A percentile compares a stretch with the other conserved stretches of the same genome.
These are phyloP conservation scores for Ctenomys sociabilis DNA, from an alignment of 2,113 vertebrate species.

Conservation along the genomic window DNA sequence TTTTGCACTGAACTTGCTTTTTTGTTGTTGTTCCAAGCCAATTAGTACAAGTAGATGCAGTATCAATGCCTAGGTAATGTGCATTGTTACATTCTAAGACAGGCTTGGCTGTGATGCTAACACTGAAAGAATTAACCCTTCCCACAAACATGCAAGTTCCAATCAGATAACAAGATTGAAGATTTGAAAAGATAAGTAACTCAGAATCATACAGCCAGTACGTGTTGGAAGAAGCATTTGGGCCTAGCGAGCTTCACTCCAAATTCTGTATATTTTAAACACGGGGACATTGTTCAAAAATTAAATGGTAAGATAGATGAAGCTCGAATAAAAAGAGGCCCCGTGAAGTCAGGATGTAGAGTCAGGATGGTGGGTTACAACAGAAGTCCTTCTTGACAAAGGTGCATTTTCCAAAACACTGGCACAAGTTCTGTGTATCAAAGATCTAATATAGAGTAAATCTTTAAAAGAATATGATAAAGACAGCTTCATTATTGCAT, in stretches of 20 bases:
- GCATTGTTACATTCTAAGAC: not conserved
- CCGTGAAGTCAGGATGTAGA: not conserved
- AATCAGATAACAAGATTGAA: not conserved
- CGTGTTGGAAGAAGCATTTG: not conserved
- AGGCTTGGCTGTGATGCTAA: not conserved
- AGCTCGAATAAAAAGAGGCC: not conserved
- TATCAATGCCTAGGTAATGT: not conserved
- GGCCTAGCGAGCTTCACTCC: not conserved
- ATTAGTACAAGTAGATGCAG: not conserved
- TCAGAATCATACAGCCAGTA: not conserved
- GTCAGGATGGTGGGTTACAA: not conserved
- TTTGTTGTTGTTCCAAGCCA: not conserved
- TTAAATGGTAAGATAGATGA: slow-evolving; percentile 32
- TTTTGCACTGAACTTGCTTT: not conserved
- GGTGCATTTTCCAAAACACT: slow-evolving; percentile 8
- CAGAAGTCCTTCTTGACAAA: not conserved
- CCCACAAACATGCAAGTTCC: not conserved
- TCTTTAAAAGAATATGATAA: slow-evolving; percentile 18
- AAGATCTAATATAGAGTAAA: not conserved
- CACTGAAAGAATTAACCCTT: not conserved
- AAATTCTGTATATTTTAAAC: not conserved
- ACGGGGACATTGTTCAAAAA: not conserved
- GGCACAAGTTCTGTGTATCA: slow-evolving; percentile 11
- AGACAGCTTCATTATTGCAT: slow-evolving; percentile 13
- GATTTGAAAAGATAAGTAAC: slow-evolving; percentile 26